Percentiles rank a stretch among this genome's conserved stretches.
phyloP scores from a whole-genome alignment of 2,113 vertebrate genomes.

The Gorsachius goisagi region DNA sequence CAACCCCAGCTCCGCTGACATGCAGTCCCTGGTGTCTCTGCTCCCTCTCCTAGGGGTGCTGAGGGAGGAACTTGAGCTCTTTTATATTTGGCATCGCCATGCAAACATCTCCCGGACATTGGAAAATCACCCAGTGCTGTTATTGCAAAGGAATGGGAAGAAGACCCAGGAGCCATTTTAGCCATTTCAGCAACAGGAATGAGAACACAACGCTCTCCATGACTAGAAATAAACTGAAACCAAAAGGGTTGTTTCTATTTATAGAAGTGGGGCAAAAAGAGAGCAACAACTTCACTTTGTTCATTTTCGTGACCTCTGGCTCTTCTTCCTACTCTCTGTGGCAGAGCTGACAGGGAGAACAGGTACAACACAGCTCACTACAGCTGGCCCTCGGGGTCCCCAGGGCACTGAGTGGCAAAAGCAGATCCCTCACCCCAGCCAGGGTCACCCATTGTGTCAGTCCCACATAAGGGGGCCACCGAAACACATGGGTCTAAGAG shows the following conservation, averaged over 20 bases:
- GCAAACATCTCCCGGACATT: neutral
- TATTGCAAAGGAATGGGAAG: neutral
- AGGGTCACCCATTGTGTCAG: no score
- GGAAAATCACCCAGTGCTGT: neutral
- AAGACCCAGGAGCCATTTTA: neutral
- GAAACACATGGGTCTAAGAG: neutral
- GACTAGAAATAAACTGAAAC: conserved; percentile 8
- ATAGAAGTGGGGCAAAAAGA: neutral
- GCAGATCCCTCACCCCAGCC: neutral
- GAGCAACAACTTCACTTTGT: neutral
- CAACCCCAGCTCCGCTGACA: neutral
- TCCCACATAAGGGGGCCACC: neutral
- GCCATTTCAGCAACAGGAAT: neutral
- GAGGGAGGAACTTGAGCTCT: neutral
- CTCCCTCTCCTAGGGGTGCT: neutral
- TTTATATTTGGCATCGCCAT: fast-evolving
- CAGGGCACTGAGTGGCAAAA: neutral
- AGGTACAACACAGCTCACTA: fast-evolving
- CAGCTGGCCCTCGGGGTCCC: neutral
- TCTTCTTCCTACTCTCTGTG: neutral
- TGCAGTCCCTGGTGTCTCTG: neutral
- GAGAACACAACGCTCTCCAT: neutral
- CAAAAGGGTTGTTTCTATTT: neutral
- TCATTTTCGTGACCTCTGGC: neutral
- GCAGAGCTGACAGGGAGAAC: neutral